Conservation (phyloP, 2,797 vertebrate genomes). For the Hipposideros larvatus region DNA sequence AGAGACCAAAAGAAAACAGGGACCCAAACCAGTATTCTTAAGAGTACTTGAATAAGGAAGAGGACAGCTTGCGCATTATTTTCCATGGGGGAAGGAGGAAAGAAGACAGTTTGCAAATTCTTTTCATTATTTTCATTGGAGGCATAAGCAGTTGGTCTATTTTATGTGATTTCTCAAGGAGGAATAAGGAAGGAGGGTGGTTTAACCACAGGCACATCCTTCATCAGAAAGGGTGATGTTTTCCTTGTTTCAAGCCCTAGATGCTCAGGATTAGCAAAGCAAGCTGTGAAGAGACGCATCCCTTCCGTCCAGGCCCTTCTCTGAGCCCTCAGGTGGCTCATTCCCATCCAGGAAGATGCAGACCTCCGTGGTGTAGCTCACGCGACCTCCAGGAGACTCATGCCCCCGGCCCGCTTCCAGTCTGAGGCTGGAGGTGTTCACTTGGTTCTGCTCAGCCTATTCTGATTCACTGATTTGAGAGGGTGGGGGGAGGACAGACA, state of each 20-base stretch:
- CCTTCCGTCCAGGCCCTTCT: background rate
- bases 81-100: background rate
- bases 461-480: background rate
- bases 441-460: background rate
- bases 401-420: background rate
- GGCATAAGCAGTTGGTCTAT: background rate
- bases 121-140: background rate
- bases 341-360: background rate
- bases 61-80: background rate
- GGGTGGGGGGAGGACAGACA: background rate
- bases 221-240: background rate
- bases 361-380: background rate
- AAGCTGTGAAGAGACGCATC: background rate
- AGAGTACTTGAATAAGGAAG: background rate
- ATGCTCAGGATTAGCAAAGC: background rate
- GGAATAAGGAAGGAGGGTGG: background rate
- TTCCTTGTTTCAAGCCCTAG: background rate
- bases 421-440: background rate
- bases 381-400: background rate
- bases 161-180: background rate
- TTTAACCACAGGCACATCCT: background rate
- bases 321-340: background rate
- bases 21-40: background rate
- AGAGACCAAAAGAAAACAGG: background rate
- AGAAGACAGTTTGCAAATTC: background rate